phyloP scores from a whole-genome alignment of 1,140 invertebrate genomes.

The Goniozus legneri region DNA sequence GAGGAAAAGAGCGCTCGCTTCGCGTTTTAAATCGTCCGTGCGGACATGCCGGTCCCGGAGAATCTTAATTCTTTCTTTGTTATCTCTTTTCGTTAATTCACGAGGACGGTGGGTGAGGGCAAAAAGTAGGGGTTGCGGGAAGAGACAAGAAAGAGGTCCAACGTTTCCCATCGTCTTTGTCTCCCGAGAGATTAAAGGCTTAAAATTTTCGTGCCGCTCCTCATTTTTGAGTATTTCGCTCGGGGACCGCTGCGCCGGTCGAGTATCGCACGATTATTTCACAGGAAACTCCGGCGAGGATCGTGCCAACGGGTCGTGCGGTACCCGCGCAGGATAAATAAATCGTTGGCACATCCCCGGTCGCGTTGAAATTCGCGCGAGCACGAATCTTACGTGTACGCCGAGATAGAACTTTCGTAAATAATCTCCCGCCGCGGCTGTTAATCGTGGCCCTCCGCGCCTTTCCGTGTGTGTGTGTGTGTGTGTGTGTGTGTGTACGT shows the following conservation, averaged over 20 bases:
- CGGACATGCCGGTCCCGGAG: slow-evolving; percentile 19
- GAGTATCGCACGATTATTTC: slow-evolving; percentile 5
- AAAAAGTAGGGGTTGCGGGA: slow-evolving; percentile 7
- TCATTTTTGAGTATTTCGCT: slow-evolving; percentile 18
- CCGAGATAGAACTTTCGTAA: too few species aligned
- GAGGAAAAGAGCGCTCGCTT: too few species aligned
- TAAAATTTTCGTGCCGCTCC: slow-evolving; percentile 28
- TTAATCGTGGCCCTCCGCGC: too few species aligned
- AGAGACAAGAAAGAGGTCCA: slow-evolving; percentile 11
- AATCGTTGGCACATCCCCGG: too few species aligned
- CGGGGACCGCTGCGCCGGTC: slow-evolving; percentile 3
- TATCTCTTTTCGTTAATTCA: slow-evolving; percentile 47
- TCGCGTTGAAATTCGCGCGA: too few species aligned
- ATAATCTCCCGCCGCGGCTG: too few species aligned
- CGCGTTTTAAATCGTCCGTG: neutral
- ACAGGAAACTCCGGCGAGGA: neutral
- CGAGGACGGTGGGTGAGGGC: slow-evolving; percentile 12
- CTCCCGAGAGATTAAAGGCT: slow-evolving; percentile 43
- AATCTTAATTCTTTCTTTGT: slow-evolving; percentile 50
- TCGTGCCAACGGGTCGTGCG: neutral
- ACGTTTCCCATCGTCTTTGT: slow-evolving; percentile 43
- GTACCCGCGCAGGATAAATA: too few species aligned
- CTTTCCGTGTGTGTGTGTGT: too few species aligned
- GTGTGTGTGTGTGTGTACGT: too few species aligned
- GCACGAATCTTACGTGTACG: too few species aligned